Percentiles rank a stretch among this genome's conserved stretches.
phyloP scores from a whole-genome alignment of 1,140 invertebrate species.

The Drosophila varians region DNA sequence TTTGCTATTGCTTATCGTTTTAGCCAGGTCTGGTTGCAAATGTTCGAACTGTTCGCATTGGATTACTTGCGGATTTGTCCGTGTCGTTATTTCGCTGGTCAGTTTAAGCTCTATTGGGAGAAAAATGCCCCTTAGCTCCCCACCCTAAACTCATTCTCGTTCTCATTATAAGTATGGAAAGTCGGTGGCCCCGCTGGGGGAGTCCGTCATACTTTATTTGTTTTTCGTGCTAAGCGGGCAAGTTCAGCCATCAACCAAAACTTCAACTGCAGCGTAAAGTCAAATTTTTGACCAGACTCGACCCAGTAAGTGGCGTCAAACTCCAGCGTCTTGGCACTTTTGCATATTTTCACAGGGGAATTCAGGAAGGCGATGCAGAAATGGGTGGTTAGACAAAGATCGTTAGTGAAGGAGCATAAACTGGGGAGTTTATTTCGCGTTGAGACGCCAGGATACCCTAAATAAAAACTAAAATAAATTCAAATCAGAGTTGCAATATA shows the following conservation, averaged over 20 bases:
- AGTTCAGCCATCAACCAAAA: constrained; percentile 77
- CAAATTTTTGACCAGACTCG: constrained; percentile 73
- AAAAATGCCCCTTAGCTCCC: neutral
- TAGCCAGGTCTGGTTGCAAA: constrained; percentile 41
- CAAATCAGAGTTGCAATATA: too few relatives aligned
- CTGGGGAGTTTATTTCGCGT: neutral
- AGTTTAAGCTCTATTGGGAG: constrained; percentile 25
- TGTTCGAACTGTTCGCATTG: constrained; percentile 69
- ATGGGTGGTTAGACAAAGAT: constrained; percentile 28
- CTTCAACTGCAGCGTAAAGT: constrained; percentile 78
- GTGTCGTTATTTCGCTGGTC: constrained; percentile 61
- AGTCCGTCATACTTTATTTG: constrained; percentile 66
- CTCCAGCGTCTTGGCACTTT: constrained; percentile 67
- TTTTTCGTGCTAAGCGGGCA: constrained; percentile 73
- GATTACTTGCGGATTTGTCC: constrained; percentile 79
- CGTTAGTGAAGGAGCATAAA: constrained; percentile 4
- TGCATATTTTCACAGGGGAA: constrained; percentile 71
- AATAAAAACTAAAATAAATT: too few relatives aligned
- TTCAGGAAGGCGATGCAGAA: constrained; percentile 28
- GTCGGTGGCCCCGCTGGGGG: neutral
- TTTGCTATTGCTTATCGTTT: constrained; percentile 59
- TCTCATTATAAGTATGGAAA: constrained; percentile 44
- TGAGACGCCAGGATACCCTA: neutral
- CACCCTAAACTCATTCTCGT: neutral
- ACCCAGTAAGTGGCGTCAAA: constrained; percentile 68